A percentile compares a stretch with the other conserved stretches of the same genome.
phyloP scores from a whole-genome alignment of 2,888 invertebrate genomes.

The Cheilosia vernalis region DNA sequence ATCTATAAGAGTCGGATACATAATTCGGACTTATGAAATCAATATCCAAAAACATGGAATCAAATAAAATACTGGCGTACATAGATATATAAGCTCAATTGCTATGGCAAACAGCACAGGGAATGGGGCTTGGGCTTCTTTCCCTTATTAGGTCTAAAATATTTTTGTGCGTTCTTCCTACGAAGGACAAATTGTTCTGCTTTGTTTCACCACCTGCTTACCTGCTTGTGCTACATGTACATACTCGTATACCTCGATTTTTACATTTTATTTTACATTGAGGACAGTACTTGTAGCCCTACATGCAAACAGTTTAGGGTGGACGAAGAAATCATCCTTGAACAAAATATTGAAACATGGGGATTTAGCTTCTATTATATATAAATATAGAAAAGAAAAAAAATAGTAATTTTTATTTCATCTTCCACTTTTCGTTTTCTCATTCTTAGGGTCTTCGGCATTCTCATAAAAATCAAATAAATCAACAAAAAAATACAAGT shows the following conservation, averaged over 20 bases:
- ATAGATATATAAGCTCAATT: constrained; percentile 42
- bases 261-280: constrained; percentile 21
- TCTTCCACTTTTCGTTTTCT: constrained; percentile 25
- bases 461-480: constrained; percentile 67
- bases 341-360: constrained; percentile 45
- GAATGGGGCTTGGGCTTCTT: not conserved
- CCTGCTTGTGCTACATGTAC: constrained; percentile 1
- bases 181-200: constrained; percentile 8
- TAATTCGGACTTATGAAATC: constrained; percentile 19
- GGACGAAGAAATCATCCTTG: constrained; percentile 24
- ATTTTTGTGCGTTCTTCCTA: constrained; percentile 11
- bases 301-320: constrained; percentile 35
- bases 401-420: constrained; percentile 13
- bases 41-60: constrained; percentile 43
- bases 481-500: constrained; percentile 64
- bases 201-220: constrained; percentile 41
- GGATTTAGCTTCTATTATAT: constrained; percentile 49
- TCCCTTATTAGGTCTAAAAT: constrained; percentile 36
- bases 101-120: not conserved
- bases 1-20: too few relatives aligned
- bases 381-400: constrained; percentile 30
- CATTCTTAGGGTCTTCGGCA: not conserved
- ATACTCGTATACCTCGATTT: not conserved
- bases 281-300: constrained; percentile 37
- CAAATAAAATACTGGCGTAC: constrained; percentile 34